phyloP scores from a whole-genome alignment of 2,797 vertebrate species.

The Mus minutoides region DNA sequence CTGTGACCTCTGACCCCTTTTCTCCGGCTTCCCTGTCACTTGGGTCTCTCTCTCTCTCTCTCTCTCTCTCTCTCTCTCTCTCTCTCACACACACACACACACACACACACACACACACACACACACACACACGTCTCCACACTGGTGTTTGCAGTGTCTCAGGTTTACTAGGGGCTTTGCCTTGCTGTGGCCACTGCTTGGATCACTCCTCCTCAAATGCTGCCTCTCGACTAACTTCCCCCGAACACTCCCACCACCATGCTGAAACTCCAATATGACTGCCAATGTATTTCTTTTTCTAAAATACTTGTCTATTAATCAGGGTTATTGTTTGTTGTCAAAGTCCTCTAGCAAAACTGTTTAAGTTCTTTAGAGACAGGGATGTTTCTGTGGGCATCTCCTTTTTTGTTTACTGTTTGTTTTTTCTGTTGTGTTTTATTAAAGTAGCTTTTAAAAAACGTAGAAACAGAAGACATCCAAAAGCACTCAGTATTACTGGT shows the following conservation, averaged over 20 bases:
- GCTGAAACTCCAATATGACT: not conserved
- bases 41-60: not conserved
- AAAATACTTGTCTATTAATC: not conserved
- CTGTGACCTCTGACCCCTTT: not conserved
- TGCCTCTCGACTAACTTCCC: not conserved
- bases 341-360: not conserved
- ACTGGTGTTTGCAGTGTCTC: not conserved
- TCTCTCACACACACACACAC: too few species aligned
- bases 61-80: not conserved
- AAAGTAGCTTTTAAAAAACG: not conserved
- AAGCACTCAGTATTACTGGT: not conserved
- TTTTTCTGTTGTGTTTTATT: not conserved
- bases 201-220: not conserved
- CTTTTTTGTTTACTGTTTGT: not conserved
- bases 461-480: not conserved
- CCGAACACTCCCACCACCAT: not conserved
- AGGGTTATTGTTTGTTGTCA: not conserved
- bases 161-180: not conserved
- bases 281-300: not conserved
- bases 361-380: not conserved
- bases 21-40: not conserved
- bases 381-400: not conserved
- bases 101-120: not conserved
- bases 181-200: not conserved
- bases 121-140: not conserved